These are phyloP conservation scores for Protophormia terraenovae DNA, from an alignment of 2,888 invertebrate species.

Conservation along the genomic window DNA sequence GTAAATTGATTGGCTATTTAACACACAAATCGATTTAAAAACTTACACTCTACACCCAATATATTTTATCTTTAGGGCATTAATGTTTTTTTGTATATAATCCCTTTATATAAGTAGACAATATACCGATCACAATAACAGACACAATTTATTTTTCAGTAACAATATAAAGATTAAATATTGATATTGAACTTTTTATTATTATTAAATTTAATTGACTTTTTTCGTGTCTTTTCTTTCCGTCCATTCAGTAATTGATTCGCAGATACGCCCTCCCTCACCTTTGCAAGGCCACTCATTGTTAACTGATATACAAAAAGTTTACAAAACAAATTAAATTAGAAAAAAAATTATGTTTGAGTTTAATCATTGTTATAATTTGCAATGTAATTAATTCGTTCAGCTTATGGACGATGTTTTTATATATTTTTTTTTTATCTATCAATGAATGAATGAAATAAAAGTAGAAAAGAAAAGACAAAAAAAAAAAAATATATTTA, in stretches of 20 bases:
- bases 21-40: too few species aligned
- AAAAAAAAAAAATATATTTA: too few species aligned
- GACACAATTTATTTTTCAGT: neutral
- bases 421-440: constrained; percentile 38
- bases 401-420: neutral
- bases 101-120: neutral
- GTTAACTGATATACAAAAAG: too few species aligned
- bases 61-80: too few species aligned
- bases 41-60: too few species aligned
- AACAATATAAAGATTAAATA: constrained; percentile 8
- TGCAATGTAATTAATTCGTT: constrained; percentile 32
- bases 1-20: too few species aligned
- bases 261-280: neutral
- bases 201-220: neutral
- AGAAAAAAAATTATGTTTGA: neutral
- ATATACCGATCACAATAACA: neutral
- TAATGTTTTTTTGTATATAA: neutral
- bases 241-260: neutral
- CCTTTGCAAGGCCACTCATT: constrained; percentile 29
- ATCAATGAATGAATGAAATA: too few species aligned
- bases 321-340: neutral
- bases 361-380: constrained; percentile 5
- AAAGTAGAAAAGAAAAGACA: too few species aligned
- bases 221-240: neutral
- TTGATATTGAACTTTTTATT: constrained; percentile 4